phyloP scores from a whole-genome alignment of 2,888 invertebrate species.

The Mellilla xanthometata region DNA sequence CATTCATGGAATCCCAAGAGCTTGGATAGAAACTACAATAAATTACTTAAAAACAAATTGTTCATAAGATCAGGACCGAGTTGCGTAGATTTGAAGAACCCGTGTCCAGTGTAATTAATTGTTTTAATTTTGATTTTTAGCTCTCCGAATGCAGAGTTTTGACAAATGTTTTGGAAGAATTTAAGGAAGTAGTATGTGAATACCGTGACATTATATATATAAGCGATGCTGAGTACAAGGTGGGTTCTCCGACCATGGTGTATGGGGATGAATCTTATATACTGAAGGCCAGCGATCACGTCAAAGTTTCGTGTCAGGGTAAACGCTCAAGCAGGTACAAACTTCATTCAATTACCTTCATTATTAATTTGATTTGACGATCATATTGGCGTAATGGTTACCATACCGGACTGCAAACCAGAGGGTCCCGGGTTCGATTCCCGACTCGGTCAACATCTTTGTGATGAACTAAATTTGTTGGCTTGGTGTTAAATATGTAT shows the following conservation, averaged over 20 bases:
- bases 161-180: constrained; percentile 45
- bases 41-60: too few relatives aligned
- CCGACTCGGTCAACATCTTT: too few relatives aligned
- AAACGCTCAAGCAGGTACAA: constrained; percentile 49
- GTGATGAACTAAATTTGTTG: too few relatives aligned
- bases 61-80: too few relatives aligned
- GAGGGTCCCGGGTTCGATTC: too few relatives aligned
- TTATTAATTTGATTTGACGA: neutral
- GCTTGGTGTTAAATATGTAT: too few relatives aligned
- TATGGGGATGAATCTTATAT: constrained; percentile 82
- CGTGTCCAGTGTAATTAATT: too few relatives aligned
- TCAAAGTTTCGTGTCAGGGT: constrained; percentile 85
- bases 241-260: constrained; percentile 78
- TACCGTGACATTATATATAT: constrained; percentile 88
- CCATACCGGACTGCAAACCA: too few relatives aligned
- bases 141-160: constrained; percentile 68
- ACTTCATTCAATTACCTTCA: constrained; percentile 3
- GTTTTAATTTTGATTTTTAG: too few relatives aligned
- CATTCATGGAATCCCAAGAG: too few relatives aligned
- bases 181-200: constrained; percentile 63
- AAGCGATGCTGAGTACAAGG: constrained; percentile 83
- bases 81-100: too few relatives aligned
- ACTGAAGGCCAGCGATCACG: constrained; percentile 87
- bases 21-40: too few relatives aligned
- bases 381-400: neutral